Conservation (phyloP, 2,888 invertebrate species). For the Oscheius myriophilus region DNA sequence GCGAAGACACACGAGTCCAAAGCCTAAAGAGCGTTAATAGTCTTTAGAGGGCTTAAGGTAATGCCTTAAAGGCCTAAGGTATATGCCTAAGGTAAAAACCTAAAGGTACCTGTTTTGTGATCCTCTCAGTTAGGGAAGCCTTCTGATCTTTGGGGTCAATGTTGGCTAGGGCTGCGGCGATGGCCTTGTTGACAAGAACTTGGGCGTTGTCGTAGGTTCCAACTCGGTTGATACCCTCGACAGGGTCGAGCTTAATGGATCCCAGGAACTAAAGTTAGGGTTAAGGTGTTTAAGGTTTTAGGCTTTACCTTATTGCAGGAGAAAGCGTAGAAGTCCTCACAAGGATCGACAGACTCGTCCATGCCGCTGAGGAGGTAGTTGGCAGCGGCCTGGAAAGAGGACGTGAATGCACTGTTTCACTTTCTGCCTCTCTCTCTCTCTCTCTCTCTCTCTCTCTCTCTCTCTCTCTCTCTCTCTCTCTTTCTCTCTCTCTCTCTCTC, state of each 20-base stretch:
- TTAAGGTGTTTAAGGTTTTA: neutral
- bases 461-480: no score
- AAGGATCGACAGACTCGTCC: conserved; percentile 59
- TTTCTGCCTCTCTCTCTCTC: no score
- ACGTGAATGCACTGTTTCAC: no score
- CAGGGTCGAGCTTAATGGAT: conserved; percentile 35
- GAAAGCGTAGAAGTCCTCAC: conserved; percentile 59
- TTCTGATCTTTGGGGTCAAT: conserved; percentile 33
- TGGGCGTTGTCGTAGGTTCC: conserved; percentile 64
- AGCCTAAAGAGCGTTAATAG: conserved; percentile 16
- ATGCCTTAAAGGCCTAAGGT: no score
- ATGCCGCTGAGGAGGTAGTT: conserved; percentile 54
- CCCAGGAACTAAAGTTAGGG: conserved; percentile 36
- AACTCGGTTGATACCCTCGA: conserved; percentile 31
- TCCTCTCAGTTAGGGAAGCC: conserved; percentile 51
- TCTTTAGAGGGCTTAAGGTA: no score
- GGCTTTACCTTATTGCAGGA: conserved; percentile 52
- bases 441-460: no score
- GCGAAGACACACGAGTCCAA: conserved; percentile 37
- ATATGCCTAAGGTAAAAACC: no score
- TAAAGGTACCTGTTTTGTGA: conserved; percentile 46
- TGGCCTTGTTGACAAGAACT: conserved; percentile 49
- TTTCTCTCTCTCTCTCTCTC: no score
- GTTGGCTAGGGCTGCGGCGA: conserved; percentile 41
- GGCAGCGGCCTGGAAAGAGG: conserved; percentile 35